Evolutionary conservation across 2,797 vertebrate genomes (phyloP).

Genomic region (Kryptolebias ocellatus): DNA sequence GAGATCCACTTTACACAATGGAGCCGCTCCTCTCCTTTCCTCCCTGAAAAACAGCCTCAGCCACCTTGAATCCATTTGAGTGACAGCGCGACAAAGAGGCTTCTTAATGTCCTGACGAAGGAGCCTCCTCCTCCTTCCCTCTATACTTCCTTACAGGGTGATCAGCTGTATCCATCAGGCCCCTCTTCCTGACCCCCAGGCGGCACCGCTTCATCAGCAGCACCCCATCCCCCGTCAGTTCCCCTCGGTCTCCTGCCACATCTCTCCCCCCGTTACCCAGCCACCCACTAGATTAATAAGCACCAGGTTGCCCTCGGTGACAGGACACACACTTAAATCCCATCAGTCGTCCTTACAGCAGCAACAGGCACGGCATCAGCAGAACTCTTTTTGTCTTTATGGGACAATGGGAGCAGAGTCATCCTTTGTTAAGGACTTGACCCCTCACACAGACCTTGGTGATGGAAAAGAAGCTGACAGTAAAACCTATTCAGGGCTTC

Average conservation of each 20-base stretch:
- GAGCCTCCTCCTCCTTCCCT: conserved; percentile 78
- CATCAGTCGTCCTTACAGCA: conserved; percentile 63
- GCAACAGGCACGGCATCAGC: conserved; percentile 66
- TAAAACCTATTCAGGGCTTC: conserved; percentile 71
- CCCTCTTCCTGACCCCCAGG: conserved; percentile 90
- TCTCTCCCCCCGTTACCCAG: conserved; percentile 34
- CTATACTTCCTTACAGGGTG: conserved; percentile 88
- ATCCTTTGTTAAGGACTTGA: conserved; percentile 72
- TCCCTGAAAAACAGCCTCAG: conserved; percentile 62
- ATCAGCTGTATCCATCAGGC: conserved; percentile 93
- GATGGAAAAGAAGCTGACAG: conserved; percentile 74
- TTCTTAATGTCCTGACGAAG: conserved; percentile 84
- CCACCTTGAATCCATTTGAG: conserved; percentile 83
- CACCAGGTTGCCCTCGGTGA: conserved; percentile 81
- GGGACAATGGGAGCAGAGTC: conserved; percentile 71
- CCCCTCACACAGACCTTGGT: conserved; percentile 65
- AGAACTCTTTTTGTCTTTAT: conserved; percentile 76
- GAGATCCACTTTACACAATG: conserved; percentile 68
- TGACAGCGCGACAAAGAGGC: conserved; percentile 91
- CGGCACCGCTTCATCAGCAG: conserved; percentile 84
- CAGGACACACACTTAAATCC: conserved; percentile 76
- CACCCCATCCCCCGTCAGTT: conserved; percentile 44
- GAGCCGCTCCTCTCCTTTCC: conserved; percentile 70
- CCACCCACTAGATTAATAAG: conserved; percentile 70
- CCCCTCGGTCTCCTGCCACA: conserved; percentile 22